Percentiles rank a stretch among this genome's conserved stretches.
Conservation (phyloP, 2,113 vertebrate genomes). For the Neomonachus schauinslandi region DNA sequence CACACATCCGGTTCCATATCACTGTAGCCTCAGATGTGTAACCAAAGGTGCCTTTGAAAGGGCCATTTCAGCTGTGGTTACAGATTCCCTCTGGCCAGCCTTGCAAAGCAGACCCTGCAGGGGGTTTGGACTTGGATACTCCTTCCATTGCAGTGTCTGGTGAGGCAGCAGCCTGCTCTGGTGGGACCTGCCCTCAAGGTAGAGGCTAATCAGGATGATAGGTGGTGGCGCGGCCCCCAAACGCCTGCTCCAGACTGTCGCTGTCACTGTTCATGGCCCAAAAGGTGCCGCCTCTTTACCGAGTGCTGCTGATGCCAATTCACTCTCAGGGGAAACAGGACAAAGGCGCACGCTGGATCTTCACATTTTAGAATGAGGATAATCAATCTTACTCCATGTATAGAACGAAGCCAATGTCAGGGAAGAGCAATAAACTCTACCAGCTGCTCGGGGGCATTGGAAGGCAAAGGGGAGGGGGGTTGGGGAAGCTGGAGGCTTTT, state of each 20-base stretch:
- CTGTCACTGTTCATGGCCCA: neutral
- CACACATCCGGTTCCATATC: neutral
- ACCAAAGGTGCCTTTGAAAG: neutral
- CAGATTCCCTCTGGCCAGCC: neutral
- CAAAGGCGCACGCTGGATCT: conserved; percentile 59
- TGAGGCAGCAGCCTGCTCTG: neutral
- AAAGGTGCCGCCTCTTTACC: neutral
- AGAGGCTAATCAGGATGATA: neutral
- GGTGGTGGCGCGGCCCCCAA: neutral
- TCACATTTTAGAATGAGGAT: conserved; percentile 59
- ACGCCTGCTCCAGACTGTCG: neutral
- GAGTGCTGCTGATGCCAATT: neutral
- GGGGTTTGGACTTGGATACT: neutral
- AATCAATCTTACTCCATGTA: conserved; percentile 65
- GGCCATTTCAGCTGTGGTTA: neutral
- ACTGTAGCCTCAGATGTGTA: neutral
- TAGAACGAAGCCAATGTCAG: conserved; percentile 48
- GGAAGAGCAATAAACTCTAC: conserved; percentile 64
- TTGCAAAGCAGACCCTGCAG: neutral
- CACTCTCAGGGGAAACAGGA: neutral
- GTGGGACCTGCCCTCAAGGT: neutral
- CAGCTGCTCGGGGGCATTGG: conserved; percentile 66
- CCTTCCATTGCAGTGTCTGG: neutral
- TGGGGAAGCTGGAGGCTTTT: neutral
- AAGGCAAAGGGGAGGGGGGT: neutral